Evolutionary conservation across 2,888 invertebrate genomes (phyloP), one percentile per base, ranked within the genome.

Genomic region (Himalopsyche tibetana): DNA sequence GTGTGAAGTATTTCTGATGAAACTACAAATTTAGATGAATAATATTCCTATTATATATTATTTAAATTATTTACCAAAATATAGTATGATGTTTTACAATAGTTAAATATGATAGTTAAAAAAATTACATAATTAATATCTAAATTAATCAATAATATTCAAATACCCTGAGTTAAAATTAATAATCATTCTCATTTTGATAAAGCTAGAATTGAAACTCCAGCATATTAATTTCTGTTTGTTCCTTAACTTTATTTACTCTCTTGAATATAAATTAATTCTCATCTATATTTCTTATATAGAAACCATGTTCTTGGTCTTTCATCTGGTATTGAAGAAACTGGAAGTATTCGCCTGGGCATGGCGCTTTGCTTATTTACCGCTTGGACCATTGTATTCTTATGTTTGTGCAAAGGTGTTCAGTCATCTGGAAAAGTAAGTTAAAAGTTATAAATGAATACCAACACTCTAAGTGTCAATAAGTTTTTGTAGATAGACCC

Each of bases 371-470:
- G 96, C 90, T 93, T 97, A 15, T 92, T 97, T 2, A 92, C 95
- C 84, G 96, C 97, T 85, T 97, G 97, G 97, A 90, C 95, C 84
- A 96, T 96, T 89, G 96, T 96, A 38, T 96, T 96, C 90, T 93
- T 96, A 80, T 96, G 96, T 89, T 93, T 96, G 74, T 96, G 96
- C 91, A 96, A 96, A 92, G 96, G 96, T 51, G 96, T 96, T 15
- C 96, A 96, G 91, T 96, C 96, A 87, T 96, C 96, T 36, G 96
- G 96, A 89, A 96, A 96, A 93, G 94, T 92, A 87, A 85, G 82
- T 63, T 6, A 28, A n/a, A 63, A 19, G 5, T 51, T 51, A 51
- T 51, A 51, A 28, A 28, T 28, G 28, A 15, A 51, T 51, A 15
- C 15, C 4, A 15, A 15, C 51, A 4, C 51, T 51, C 8, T 51